These are phyloP conservation scores for Sweltsa coloradensis DNA, from an alignment of 1,140 invertebrate genomes.

Conservation along the genomic window DNA sequence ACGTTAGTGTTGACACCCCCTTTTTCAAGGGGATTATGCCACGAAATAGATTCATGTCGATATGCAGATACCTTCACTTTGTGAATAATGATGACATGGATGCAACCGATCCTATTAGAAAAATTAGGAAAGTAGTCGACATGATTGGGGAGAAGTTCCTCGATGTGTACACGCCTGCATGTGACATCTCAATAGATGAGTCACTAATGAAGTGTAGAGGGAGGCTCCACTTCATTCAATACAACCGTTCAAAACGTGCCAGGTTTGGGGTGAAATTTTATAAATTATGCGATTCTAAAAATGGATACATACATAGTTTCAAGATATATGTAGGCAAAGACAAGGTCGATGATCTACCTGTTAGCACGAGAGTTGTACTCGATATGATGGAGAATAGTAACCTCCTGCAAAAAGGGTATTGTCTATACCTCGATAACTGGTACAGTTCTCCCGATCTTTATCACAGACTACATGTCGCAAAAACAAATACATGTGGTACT, in stretches of 20 bases:
- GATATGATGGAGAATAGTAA: slow-evolving; percentile 2
- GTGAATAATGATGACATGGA: not conserved
- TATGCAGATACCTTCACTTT: not conserved
- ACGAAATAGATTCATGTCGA: not conserved
- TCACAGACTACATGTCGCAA: slow-evolving; percentile 7
- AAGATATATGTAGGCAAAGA: slow-evolving; percentile 14
- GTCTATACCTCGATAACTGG: slow-evolving; percentile 6
- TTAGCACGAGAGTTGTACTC: slow-evolving; percentile 1
- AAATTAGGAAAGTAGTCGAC: not conserved
- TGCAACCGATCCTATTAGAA: not conserved
- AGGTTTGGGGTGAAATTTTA: slow-evolving; percentile 15
- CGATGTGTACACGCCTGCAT: slow-evolving; percentile 12
- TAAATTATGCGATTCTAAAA: slow-evolving; percentile 15
- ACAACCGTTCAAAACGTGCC: slow-evolving; percentile 15
- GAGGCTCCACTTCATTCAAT: slow-evolving; percentile 13
- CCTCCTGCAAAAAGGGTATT: too few species aligned
- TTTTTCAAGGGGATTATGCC: too few species aligned
- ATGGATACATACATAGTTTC: slow-evolving; percentile 8
- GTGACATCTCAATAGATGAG: slow-evolving; percentile 16
- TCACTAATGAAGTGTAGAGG: slow-evolving; percentile 15
- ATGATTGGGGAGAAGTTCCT: slow-evolving; percentile 1
- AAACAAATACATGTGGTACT: slow-evolving; percentile 12
- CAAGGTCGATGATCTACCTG: not conserved
- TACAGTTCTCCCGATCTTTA: slow-evolving; percentile 8
- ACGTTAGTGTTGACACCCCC: too few species aligned